phyloP scores from a whole-genome alignment of 2,113 vertebrate species.

The Macrotis lagotis region DNA sequence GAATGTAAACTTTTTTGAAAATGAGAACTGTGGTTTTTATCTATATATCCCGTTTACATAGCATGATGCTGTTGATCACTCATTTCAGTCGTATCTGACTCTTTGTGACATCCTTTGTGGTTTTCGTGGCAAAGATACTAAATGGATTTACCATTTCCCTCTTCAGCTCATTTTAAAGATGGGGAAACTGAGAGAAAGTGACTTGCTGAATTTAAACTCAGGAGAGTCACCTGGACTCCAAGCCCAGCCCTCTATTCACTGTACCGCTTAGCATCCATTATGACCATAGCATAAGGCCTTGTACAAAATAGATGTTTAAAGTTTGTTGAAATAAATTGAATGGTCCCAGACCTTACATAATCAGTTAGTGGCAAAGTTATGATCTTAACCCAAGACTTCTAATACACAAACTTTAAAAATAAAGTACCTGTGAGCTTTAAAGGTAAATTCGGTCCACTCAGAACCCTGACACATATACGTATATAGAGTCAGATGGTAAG shows the following conservation, averaged over 20 bases:
- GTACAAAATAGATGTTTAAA: neutral
- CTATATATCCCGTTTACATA: neutral
- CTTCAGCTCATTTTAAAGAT: no score
- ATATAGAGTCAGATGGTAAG: neutral
- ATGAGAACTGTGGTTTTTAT: neutral
- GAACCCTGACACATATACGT: neutral
- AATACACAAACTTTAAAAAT: neutral
- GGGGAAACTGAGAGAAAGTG: no score
- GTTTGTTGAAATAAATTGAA: neutral
- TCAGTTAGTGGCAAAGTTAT: neutral
- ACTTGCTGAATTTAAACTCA: no score
- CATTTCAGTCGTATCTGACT: no score
- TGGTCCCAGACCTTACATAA: neutral
- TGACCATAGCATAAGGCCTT: neutral
- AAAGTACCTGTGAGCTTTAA: neutral
- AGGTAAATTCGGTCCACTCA: neutral
- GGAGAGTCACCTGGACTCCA: neutral
- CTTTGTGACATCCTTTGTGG: no score
- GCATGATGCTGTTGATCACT: no score
- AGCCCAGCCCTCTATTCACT: neutral
- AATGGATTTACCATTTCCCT: no score
- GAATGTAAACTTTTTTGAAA: neutral
- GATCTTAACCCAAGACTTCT: neutral
- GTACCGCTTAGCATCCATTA: neutral
- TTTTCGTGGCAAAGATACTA: no score